Percentiles rank a stretch among this genome's conserved stretches.
These are phyloP conservation scores for Neodontobutis hainanensis DNA, from an alignment of 2,113 vertebrate genomes.

Conservation along the genomic window DNA sequence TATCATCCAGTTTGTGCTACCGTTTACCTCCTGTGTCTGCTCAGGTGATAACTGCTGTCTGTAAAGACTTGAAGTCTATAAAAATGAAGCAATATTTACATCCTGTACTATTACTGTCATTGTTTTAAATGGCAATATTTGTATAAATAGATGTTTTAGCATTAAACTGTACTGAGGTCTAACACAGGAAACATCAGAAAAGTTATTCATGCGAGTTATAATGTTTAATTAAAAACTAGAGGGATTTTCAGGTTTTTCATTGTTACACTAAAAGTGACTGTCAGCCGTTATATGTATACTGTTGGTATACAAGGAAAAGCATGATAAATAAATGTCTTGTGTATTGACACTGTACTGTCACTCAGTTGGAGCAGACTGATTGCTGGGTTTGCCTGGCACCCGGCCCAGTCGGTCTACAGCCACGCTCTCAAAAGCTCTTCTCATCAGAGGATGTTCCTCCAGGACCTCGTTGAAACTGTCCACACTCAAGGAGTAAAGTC, in stretches of 20 bases:
- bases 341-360: conserved; percentile 1
- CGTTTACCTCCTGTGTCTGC: conserved; percentile 5
- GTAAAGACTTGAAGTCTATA: background rate
- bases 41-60: conserved; percentile 6
- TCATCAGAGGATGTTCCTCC: conserved; percentile 82
- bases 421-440: conserved; percentile 78
- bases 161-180: conserved; percentile 7
- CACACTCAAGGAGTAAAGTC: conserved; percentile 81
- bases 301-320: conserved; percentile 17
- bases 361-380: conserved; percentile 33
- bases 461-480: conserved; percentile 81
- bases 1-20: conserved; percentile 42
- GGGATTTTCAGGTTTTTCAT: conserved; percentile 11
- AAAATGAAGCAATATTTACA: conserved; percentile 17
- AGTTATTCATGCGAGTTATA: conserved; percentile 13
- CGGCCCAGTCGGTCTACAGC: conserved; percentile 75
- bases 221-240: conserved; percentile 8
- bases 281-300: background rate
- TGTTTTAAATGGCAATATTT: background rate
- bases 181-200: conserved; percentile 13
- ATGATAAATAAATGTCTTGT: conserved; percentile 13
- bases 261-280: background rate
- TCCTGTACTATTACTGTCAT: background rate
- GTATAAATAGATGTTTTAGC: background rate
- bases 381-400: conserved; percentile 50